Conservation (phyloP, 2,113 vertebrate species). For the Saguinus midas region DNA sequence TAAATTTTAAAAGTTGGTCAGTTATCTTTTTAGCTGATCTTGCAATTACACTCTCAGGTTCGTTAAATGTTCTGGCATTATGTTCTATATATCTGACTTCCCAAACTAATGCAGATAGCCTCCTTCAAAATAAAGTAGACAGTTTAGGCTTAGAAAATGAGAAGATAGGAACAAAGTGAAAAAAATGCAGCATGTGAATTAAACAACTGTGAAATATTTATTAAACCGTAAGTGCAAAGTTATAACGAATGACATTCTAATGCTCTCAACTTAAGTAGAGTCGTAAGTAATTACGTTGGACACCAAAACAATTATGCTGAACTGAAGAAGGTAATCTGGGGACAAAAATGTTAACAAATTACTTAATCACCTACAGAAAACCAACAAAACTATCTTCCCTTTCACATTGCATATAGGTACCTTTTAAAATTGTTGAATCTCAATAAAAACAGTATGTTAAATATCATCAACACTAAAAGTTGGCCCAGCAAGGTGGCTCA, state of each 20-base stretch:
- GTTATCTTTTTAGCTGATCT: constrained; percentile 95
- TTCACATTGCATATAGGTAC: neutral
- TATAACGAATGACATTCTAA: neutral
- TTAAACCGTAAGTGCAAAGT: neutral
- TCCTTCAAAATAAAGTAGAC: constrained; percentile 83
- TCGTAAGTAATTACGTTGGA: neutral
- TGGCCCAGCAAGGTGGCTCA: no score
- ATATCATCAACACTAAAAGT: neutral
- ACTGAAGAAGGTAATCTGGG: neutral
- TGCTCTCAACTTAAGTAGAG: neutral
- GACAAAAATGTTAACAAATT: neutral
- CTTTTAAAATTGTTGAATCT: neutral
- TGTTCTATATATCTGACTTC: constrained; percentile 95
- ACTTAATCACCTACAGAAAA: neutral
- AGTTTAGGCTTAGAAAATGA: constrained; percentile 36
- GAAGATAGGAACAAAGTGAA: neutral
- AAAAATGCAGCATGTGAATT: neutral
- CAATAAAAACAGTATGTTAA: neutral
- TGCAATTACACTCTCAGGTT: constrained; percentile 96
- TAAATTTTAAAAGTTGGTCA: constrained; percentile 93
- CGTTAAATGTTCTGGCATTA: constrained; percentile 97
- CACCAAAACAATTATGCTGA: neutral
- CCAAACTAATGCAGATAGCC: constrained; percentile 95
- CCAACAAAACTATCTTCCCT: neutral
- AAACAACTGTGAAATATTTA: neutral